phyloP scores from a whole-genome alignment of 2,888 invertebrate genomes.

The Acleris sparsana region DNA sequence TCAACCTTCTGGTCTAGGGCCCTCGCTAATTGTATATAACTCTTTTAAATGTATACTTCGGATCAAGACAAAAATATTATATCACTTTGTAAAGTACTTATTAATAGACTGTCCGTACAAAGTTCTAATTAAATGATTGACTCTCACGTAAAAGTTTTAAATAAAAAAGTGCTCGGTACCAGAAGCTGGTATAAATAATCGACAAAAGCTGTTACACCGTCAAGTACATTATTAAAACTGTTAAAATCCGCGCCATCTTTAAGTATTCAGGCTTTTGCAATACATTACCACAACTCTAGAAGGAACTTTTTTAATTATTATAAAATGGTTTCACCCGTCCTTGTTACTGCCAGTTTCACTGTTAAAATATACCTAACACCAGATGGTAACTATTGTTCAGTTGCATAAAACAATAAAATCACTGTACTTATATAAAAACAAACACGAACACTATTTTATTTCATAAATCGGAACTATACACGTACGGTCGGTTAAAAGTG shows the following conservation, averaged over 20 bases:
- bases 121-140: no score
- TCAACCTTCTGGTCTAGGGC: no score
- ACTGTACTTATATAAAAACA: neutral
- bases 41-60: no score
- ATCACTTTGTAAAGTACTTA: no score
- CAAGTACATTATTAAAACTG: neutral
- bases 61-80: no score
- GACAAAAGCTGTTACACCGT: neutral
- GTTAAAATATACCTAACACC: slow-evolving; percentile 28
- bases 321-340: slow-evolving; percentile 41
- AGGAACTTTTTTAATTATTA: slow-evolving; percentile 63
- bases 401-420: slow-evolving; percentile 3
- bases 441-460: neutral
- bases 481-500: no score
- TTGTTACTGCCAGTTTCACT: slow-evolving; percentile 35
- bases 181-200: slow-evolving; percentile 15
- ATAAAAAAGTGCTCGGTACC: slow-evolving; percentile 5
- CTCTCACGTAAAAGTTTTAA: neutral
- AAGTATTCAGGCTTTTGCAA: slow-evolving; percentile 37
- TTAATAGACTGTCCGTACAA: no score
- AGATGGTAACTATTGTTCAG: slow-evolving; percentile 33
- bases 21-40: no score
- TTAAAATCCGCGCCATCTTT: slow-evolving; percentile 7
- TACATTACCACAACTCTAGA: slow-evolving; percentile 65
- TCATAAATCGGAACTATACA: no score